These are phyloP conservation scores for Plemyria rubiginata DNA, from an alignment of 2,888 invertebrate species.

Conservation along the genomic window DNA sequence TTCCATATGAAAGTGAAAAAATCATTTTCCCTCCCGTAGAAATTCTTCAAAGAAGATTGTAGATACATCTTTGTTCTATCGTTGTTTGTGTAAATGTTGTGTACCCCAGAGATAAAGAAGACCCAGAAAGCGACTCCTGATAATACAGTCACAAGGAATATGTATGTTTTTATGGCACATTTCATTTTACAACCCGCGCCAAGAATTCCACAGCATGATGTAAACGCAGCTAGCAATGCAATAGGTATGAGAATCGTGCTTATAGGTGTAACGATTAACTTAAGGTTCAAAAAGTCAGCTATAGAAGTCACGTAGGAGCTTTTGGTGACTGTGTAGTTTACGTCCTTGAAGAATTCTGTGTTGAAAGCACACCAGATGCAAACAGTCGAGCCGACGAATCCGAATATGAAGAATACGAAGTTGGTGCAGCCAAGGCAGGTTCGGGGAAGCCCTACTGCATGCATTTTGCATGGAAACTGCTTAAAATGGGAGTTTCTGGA, in stretches of 20 bases:
- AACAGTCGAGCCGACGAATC: slow-evolving; percentile 56
- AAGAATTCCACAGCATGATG: slow-evolving; percentile 73
- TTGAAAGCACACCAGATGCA: slow-evolving; percentile 73
- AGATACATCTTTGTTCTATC: slow-evolving; percentile 55
- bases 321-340: slow-evolving; percentile 72
- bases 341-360: slow-evolving; percentile 70
- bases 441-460: slow-evolving; percentile 68
- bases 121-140: slow-evolving; percentile 62
- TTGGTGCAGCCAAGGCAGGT: slow-evolving; percentile 77
- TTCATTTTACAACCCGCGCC: slow-evolving; percentile 72
- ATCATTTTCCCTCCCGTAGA: slow-evolving; percentile 71
- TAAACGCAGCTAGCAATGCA: slow-evolving; percentile 60
- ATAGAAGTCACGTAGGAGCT: slow-evolving; percentile 59
- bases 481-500: slow-evolving; percentile 17
- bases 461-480: slow-evolving; percentile 56
- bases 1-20: slow-evolving; percentile 66
- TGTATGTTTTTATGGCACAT: slow-evolving; percentile 72
- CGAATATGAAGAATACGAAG: slow-evolving; percentile 62
- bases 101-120: slow-evolving; percentile 67
- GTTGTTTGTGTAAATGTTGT: slow-evolving; percentile 69
- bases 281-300: slow-evolving; percentile 68
- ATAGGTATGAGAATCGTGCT: slow-evolving; percentile 65
- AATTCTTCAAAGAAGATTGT: slow-evolving; percentile 50
- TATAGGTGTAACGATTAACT: slow-evolving; percentile 67
- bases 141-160: slow-evolving; percentile 64